These are phyloP conservation scores for Bellardia bayeri DNA, from an alignment of 2,888 invertebrate species.

Conservation along the genomic window DNA sequence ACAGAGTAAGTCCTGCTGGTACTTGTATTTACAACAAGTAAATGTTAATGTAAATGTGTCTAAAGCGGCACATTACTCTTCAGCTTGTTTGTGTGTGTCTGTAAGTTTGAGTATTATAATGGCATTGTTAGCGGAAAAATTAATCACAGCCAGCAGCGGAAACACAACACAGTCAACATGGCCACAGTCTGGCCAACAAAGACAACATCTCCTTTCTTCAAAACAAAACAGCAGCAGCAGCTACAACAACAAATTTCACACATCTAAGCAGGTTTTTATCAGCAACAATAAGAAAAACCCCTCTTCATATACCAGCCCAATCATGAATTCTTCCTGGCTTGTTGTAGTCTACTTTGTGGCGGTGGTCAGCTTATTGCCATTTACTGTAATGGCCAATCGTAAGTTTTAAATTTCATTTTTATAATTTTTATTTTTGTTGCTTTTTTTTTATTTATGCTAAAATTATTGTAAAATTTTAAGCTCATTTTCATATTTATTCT, in stretches of 20 bases:
- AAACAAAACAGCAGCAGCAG: conserved; percentile 29
- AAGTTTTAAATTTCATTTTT: conserved; percentile 52
- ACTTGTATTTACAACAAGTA: not conserved
- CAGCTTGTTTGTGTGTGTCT: conserved; percentile 33
- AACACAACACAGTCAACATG: conserved; percentile 44
- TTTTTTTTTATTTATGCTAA: not conserved
- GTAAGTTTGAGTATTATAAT: conserved; percentile 37
- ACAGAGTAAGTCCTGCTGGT: not conserved
- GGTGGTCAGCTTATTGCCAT: conserved; percentile 63
- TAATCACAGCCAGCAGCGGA: conserved; percentile 45
- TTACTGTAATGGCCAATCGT: conserved; percentile 72
- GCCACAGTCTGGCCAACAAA: conserved; percentile 30
- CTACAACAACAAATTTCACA: conserved; percentile 6
- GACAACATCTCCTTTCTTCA: not conserved
- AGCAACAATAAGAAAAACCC: conserved; percentile 16
- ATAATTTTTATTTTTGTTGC: not conserved
- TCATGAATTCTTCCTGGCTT: conserved; percentile 51
- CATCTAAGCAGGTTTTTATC: conserved; percentile 14
- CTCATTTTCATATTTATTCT: conserved; percentile 51
- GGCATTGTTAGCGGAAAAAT: conserved; percentile 47
- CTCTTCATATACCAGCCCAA: conserved; percentile 2
- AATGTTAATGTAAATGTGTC: conserved; percentile 39
- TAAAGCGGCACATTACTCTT: not conserved
- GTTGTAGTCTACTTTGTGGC: conserved; percentile 51
- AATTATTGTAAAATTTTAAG: conserved; percentile 42